phyloP scores from a whole-genome alignment of 2,888 invertebrate genomes.

The Lysandra bellargus region DNA sequence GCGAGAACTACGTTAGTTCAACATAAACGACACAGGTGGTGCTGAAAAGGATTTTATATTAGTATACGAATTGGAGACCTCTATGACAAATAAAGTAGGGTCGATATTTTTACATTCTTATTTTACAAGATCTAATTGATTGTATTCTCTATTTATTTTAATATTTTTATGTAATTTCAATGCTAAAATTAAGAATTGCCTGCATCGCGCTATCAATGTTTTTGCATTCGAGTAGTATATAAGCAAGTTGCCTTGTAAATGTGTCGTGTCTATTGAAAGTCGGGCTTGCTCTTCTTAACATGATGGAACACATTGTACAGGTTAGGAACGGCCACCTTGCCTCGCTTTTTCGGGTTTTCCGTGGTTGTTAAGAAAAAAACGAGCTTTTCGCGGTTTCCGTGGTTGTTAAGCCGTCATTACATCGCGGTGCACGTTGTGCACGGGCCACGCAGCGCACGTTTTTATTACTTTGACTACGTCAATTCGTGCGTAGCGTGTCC shows the following conservation, averaged over 20 bases:
- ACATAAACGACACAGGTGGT: not conserved
- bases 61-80: not conserved
- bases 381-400: not conserved
- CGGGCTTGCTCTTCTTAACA: slow-evolving; percentile 98
- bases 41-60: not conserved
- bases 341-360: slow-evolving; percentile 28
- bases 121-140: not conserved
- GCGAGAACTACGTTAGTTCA: not conserved
- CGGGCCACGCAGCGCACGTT: too few species aligned
- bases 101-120: not conserved
- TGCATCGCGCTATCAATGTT: slow-evolving; percentile 43
- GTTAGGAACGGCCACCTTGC: slow-evolving; percentile 32
- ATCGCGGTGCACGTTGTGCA: too few species aligned
- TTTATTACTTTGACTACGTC: too few species aligned
- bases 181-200: not conserved
- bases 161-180: not conserved
- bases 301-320: slow-evolving; percentile 83
- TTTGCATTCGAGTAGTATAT: slow-evolving; percentile 43
- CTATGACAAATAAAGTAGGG: not conserved
- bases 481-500: too few species aligned
- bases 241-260: slow-evolving; percentile 31
- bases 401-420: not conserved
- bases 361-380: not conserved
- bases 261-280: slow-evolving; percentile 96
- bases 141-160: not conserved